Evolutionary conservation across 2,797 vertebrate species (phyloP).

Genomic region (Leucoraja ocellata): DNA sequence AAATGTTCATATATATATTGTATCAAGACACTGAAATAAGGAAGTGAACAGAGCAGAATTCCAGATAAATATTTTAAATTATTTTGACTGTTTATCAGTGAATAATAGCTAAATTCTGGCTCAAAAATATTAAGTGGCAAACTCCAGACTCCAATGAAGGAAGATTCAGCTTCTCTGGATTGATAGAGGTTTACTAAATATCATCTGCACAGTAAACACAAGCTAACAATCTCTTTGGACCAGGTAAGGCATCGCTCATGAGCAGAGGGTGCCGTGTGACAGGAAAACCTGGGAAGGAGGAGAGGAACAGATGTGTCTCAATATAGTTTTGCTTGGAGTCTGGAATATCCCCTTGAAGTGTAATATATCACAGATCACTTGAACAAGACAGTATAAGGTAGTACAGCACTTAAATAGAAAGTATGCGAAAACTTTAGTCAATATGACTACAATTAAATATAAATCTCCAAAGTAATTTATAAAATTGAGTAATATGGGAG

Average conservation of each 20-base stretch:
- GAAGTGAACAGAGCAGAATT: slow-evolving; percentile 50
- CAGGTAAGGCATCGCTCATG: neutral
- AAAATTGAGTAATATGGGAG: slow-evolving; percentile 53
- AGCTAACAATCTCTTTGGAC: neutral
- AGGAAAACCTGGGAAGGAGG: neutral
- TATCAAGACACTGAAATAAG: slow-evolving; percentile 53
- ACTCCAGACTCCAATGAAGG: slow-evolving; percentile 40
- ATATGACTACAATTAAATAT: slow-evolving; percentile 63
- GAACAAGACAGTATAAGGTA: slow-evolving; percentile 47
- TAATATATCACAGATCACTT: slow-evolving; percentile 46
- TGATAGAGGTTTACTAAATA: neutral
- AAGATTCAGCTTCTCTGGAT: neutral
- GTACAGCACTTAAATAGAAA: slow-evolving; percentile 52
- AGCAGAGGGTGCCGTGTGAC: neutral
- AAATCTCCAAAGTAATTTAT: slow-evolving; percentile 60
- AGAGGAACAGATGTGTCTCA: neutral
- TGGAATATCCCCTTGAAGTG: slow-evolving; percentile 1
- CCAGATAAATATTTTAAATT: slow-evolving; percentile 62
- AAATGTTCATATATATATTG: slow-evolving; percentile 54
- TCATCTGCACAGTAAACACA: neutral
- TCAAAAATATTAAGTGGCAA: slow-evolving; percentile 46
- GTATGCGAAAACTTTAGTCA: slow-evolving; percentile 58
- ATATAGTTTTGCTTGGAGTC: neutral
- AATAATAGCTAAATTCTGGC: slow-evolving; percentile 52
- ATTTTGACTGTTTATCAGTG: slow-evolving; percentile 54